Percentiles rank a stretch among this genome's conserved stretches.
These are phyloP conservation scores for Lasius fuliginosus DNA, from an alignment of 2,888 invertebrate species.

Conservation along the genomic window DNA sequence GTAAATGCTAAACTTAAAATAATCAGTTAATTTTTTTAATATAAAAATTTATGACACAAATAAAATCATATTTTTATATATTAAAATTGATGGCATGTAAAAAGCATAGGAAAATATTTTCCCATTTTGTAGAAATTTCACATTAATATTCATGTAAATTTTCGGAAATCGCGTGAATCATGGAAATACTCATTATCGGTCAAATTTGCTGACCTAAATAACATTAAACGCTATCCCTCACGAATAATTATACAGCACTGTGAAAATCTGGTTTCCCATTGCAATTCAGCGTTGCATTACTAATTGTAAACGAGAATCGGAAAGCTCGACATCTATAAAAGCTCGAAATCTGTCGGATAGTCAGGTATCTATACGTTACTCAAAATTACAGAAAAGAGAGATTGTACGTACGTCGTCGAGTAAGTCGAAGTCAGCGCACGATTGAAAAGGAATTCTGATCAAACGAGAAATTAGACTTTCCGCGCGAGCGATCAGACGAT, in stretches of 20 bases:
- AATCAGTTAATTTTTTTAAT: neutral
- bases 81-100: neutral
- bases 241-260: conserved; percentile 63
- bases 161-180: conserved; percentile 32
- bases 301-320: conserved; percentile 52
- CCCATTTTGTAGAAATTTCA: conserved; percentile 14
- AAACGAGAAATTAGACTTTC: conserved; percentile 71
- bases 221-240: conserved; percentile 59
- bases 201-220: conserved; percentile 51
- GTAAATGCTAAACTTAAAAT: neutral
- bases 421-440: conserved; percentile 58
- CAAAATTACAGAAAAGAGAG: conserved; percentile 24
- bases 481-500: conserved; percentile 63
- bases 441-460: conserved; percentile 65
- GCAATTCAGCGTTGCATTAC: conserved; percentile 48
- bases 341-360: conserved; percentile 16
- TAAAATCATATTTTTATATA: neutral
- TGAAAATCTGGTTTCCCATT: conserved; percentile 55
- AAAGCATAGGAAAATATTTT: neutral
- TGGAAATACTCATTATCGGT: conserved; percentile 43
- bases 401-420: conserved; percentile 48
- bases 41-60: neutral
- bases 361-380: conserved; percentile 24
- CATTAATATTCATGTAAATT: conserved; percentile 48
- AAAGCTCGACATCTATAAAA: conserved; percentile 30